These are phyloP conservation scores for Archilochus colubris DNA, from an alignment of 2,113 vertebrate genomes.

Conservation along the genomic window DNA sequence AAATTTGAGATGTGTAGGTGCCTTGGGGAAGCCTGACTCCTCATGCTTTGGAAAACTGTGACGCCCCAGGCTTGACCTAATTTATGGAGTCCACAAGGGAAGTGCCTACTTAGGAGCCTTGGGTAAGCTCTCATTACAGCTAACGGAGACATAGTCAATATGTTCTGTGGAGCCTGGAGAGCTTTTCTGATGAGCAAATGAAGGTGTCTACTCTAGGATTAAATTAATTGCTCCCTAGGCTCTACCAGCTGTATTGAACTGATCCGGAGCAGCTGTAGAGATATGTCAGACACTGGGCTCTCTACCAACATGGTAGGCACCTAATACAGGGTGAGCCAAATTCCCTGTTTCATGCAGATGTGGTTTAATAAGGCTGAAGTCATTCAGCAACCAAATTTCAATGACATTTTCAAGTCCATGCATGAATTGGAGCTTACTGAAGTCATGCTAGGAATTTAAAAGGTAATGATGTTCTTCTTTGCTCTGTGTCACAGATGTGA, in stretches of 20 bases:
- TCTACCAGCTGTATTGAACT: fast-evolving
- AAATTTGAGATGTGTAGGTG: neutral
- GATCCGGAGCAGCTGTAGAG: fast-evolving
- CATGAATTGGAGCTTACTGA: neutral
- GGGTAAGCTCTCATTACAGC: neutral
- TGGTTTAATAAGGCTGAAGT: neutral
- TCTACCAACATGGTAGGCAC: fast-evolving
- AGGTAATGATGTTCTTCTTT: neutral
- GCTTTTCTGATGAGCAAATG: neutral
- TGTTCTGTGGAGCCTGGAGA: fast-evolving
- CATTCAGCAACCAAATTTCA: neutral
- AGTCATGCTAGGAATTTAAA: neutral
- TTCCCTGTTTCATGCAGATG: fast-evolving
- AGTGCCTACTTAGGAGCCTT: fast-evolving
- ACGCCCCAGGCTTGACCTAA: neutral
- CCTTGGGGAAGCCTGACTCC: neutral
- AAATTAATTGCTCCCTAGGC: neutral
- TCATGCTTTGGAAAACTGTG: fast-evolving
- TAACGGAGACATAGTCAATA: fast-evolving
- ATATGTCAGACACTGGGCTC: no score
- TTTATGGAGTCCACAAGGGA: fast-evolving
- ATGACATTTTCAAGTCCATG: neutral
- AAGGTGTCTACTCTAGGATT: neutral
- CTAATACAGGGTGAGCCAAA: neutral
- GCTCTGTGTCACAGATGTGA: neutral